Conservation (phyloP, 2,113 vertebrate genomes). For the Baryphthengus martii region DNA sequence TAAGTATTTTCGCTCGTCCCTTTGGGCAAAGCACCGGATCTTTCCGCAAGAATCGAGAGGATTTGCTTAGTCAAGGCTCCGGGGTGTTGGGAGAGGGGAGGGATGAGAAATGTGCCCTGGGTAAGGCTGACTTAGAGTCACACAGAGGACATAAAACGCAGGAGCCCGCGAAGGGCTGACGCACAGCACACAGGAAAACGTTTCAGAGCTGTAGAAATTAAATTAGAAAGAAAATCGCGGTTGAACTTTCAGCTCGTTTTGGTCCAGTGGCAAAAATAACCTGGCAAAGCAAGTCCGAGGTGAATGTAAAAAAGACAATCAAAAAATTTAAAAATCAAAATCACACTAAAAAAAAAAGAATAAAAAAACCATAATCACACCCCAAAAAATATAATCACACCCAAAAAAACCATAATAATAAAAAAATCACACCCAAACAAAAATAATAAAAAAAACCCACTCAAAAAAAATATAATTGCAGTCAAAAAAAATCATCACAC, state of each 20-base stretch:
- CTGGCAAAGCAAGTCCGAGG: not conserved
- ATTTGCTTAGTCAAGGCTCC: not conserved
- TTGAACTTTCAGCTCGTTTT: not conserved
- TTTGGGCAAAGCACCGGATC: not conserved
- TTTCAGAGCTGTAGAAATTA: not conserved
- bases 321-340: too few relatives aligned
- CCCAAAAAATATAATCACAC: too few relatives aligned
- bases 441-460: too few relatives aligned
- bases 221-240: not conserved
- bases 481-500: too few relatives aligned
- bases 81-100: not conserved
- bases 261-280: not conserved
- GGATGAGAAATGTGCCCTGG: not conserved
- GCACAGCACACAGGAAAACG: fast-evolving
- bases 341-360: too few relatives aligned
- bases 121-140: not conserved
- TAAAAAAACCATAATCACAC: too few relatives aligned
- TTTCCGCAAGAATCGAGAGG: not conserved
- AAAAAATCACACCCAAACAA: too few relatives aligned
- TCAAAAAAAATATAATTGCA: too few relatives aligned
- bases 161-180: fast-evolving
- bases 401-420: too few relatives aligned
- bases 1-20: not conserved
- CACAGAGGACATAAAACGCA: not conserved
- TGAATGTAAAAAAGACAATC: not conserved